Evolutionary conservation across 2,888 invertebrate genomes (phyloP), one percentile per base, ranked within the genome.

Genomic region (Merodon equestris): DNA sequence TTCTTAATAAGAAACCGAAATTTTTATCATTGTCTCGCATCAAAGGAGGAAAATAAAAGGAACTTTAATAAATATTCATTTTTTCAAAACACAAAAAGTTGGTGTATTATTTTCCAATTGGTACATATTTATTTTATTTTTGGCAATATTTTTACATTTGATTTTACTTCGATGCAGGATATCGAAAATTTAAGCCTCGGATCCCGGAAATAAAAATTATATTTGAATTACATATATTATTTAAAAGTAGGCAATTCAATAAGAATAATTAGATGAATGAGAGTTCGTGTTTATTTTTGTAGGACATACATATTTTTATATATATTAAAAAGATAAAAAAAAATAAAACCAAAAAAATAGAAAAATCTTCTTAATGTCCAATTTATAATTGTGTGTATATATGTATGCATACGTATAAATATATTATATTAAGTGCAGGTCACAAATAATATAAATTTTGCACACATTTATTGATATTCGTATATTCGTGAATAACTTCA

Each of bases 21-120:
- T 2, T 27, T 27, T 27, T 27, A 27, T 27, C 2, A 27, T 27
- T 27, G 27, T 27, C 27, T 27, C 27, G 27, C 27, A 27, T 27
- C 7, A 7, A 27, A 27, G 27, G 7, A 27, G 27, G 7, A 27
- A 27, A 27, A 27, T 4, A 27, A 27, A 27, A 7, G 3, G 7
- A 27, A 27, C 27, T 4, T 27, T 27, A 27, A 27, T 27, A 27
- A 27, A 27, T 27, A 27, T 4, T 77, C 51, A 61, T 77, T 77
- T 7, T 27, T 76, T 73, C 47, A 19, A 73, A 63, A 51, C 61
- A 73, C 73, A 67, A 67, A 73, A 67, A 71, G 72, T 72, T 77
- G 67, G 67, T 51, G 67, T 63, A 73, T 77, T 77, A 63, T 77
- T 77, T 77, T 45, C 14, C 9, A 68, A 77, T 77, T 77, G 77